Evolutionary conservation across 2,888 invertebrate species (phyloP).

Genomic region (Escarpia spicata): DNA sequence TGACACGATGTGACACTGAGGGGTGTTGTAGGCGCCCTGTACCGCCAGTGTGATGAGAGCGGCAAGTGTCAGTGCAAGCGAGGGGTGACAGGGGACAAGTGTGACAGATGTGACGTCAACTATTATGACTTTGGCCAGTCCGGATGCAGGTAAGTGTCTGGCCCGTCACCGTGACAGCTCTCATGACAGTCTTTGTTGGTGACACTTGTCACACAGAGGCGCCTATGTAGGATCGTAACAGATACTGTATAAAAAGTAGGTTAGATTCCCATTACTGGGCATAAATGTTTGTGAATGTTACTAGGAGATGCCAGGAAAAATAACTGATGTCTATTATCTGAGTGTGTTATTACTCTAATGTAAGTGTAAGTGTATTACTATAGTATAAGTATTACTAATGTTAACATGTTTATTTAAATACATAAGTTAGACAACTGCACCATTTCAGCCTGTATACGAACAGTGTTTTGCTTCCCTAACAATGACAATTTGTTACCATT

Average conservation of each 20-base stretch:
- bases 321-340: no score
- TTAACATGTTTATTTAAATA: no score
- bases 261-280: not conserved
- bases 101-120: constrained; percentile 86
- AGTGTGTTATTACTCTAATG: no score
- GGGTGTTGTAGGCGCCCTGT: constrained; percentile 76
- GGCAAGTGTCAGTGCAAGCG: constrained; percentile 96
- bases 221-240: not conserved
- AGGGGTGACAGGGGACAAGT: constrained; percentile 93
- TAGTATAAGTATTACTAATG: no score
- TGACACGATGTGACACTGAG: constrained; percentile 47
- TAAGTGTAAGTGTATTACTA: no score
- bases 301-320: no score
- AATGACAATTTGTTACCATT: no score
- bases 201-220: not conserved
- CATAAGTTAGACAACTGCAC: no score
- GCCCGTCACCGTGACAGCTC: not conserved
- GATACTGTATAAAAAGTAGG: not conserved
- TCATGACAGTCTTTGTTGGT: not conserved
- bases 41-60: constrained; percentile 87
- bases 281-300: no score
- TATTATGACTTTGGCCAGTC: constrained; percentile 87
- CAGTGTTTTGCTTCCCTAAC: no score
- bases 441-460: no score
- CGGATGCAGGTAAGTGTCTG: constrained; percentile 76